Percentiles rank a stretch among this genome's conserved stretches.
Conservation (phyloP, 2,113 vertebrate genomes). For the Tragelaphus scriptus region DNA sequence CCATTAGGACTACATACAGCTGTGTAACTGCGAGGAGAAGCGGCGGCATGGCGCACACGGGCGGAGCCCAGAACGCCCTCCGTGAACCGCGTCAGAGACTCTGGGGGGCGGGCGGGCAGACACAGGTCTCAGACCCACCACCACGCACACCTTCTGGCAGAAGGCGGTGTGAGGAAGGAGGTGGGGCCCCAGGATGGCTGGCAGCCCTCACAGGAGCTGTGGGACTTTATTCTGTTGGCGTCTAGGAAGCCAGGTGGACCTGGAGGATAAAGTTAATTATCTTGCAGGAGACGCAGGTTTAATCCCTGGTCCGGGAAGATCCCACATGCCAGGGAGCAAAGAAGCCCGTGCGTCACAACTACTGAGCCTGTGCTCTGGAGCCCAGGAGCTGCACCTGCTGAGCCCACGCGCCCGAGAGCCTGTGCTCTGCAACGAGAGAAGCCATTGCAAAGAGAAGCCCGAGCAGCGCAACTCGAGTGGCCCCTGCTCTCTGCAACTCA, state of each 20-base stretch:
- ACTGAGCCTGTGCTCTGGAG: neutral
- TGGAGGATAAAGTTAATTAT: too few species aligned
- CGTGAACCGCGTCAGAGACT: neutral
- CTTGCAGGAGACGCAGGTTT: neutral
- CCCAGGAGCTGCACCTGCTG: too few species aligned
- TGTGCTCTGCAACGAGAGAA: fast-evolving
- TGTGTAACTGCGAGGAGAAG: neutral
- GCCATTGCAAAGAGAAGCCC: fast-evolving
- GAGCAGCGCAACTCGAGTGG: fast-evolving
- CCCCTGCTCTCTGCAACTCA: neutral
- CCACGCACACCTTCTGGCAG: neutral
- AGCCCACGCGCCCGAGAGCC: neutral
- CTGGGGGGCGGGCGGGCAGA: fast-evolving
- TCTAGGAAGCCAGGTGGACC: neutral
- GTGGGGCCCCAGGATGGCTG: neutral
- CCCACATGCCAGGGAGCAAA: neutral
- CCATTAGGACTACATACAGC: neutral
- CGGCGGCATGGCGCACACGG: neutral
- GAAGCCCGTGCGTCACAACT: neutral
- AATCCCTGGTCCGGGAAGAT: neutral
- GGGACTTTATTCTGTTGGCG: too few species aligned
- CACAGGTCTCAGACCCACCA: neutral
- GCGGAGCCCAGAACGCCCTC: neutral
- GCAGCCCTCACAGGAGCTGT: neutral
- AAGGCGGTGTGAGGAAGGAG: neutral